Conservation (phyloP, 2,797 vertebrate species). For the Mallotus villosus region DNA sequence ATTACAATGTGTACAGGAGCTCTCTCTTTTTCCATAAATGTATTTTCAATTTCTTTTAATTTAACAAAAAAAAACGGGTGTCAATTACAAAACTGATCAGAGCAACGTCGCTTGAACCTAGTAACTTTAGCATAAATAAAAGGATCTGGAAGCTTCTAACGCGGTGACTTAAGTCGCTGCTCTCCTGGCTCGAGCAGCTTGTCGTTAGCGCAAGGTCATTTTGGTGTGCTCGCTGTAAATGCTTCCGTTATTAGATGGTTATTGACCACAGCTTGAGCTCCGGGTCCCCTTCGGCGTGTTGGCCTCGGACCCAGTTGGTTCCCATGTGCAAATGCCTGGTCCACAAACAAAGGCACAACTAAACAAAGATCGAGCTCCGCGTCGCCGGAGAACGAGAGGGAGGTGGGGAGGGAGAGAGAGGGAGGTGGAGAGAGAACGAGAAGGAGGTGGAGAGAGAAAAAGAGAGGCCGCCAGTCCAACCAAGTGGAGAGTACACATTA, state of each 20-base stretch:
- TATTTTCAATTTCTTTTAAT: constrained; percentile 24
- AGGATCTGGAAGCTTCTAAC: constrained; percentile 2
- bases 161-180: constrained; percentile 24
- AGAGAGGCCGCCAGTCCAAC: constrained; percentile 45
- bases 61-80: constrained; percentile 54
- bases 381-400: constrained; percentile 3
- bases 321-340: constrained; percentile 52
- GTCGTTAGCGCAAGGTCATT: constrained; percentile 56
- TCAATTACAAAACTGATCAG: constrained; percentile 68
- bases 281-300: constrained; percentile 53
- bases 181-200: constrained; percentile 48
- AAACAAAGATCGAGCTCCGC: constrained; percentile 58
- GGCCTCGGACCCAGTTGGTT: constrained; percentile 15
- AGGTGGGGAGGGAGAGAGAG: no score
- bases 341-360: constrained; percentile 65
- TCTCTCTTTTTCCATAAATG: constrained; percentile 12
- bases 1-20: constrained; percentile 87
- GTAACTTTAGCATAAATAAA: constrained; percentile 19
- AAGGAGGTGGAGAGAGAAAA: constrained; percentile 7
- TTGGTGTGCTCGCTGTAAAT: constrained; percentile 66
- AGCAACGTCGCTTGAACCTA: constrained; percentile 50
- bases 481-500: constrained; percentile 55
- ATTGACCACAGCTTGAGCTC: constrained; percentile 48
- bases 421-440: no score
- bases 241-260: constrained; percentile 64